Conservation (phyloP, 2,113 vertebrate species). For the Mohoua ochrocephala region DNA sequence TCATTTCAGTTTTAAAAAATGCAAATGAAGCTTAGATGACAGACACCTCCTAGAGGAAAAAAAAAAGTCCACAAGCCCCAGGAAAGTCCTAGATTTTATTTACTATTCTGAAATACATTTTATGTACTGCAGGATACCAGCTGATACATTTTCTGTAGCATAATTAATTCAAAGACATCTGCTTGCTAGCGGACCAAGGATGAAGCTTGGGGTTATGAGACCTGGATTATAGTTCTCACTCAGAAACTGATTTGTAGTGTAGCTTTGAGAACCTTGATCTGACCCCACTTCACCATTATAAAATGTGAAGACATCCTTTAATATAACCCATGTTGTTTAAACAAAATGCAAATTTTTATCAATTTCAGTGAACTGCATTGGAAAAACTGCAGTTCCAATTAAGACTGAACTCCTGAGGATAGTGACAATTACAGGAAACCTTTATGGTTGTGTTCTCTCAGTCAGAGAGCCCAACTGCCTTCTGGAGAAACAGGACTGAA, state of each 20-base stretch:
- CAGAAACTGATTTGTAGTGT: not conserved
- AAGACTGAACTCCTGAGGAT: not conserved
- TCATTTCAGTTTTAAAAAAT: not conserved
- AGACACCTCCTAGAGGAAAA: not conserved
- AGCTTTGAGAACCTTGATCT: not conserved
- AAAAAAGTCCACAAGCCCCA: not conserved
- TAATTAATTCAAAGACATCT: slow-evolving; percentile 15
- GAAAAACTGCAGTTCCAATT: not conserved
- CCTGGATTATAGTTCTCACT: not conserved
- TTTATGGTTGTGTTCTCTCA: not conserved
- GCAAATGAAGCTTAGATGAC: not conserved
- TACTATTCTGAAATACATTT: not conserved
- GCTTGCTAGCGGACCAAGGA: not conserved
- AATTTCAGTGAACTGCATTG: not conserved
- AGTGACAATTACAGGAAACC: not conserved
- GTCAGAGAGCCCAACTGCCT: slow-evolving; percentile 12
- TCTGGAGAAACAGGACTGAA: slow-evolving; percentile 21
- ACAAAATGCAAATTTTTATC: not conserved
- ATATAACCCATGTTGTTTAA: not conserved
- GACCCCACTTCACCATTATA: not conserved
- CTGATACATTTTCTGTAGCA: not conserved
- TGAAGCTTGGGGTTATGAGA: not conserved
- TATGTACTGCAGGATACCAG: not conserved
- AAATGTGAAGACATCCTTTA: not conserved
- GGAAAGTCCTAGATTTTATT: not conserved